Evolutionary conservation across 1,140 invertebrate species (phyloP), one percentile per base, ranked within the genome.

Genomic region (Aphaenogaster floridana): DNA sequence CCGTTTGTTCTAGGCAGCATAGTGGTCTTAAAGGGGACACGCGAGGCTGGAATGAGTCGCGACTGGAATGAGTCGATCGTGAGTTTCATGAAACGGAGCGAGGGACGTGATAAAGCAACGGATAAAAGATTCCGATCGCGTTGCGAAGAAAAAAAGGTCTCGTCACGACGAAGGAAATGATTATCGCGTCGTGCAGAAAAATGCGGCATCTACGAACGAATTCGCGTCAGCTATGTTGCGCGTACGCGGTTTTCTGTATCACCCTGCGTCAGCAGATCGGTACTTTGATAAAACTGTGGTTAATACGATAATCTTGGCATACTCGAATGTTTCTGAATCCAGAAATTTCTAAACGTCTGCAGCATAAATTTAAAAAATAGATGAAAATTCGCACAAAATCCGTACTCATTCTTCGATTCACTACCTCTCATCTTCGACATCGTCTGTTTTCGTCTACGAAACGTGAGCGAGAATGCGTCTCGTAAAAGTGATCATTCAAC

Each of bases 241-340:
- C 6, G 52, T 34, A 17, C 59, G 79, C 66, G 78, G 72, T 89
- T 91, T 85, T 88, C 68, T 79, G 68, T 83, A 86, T 90, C 86
- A 89, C 88, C 57, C 21, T 48, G 68, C 54, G 76, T 89, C 81
- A 88, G 77, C 77, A 63, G 45, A 78, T 86, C 13, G n/a, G 17
- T 59, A 72, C 28, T 64, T 76, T 61, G 54, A 74, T 76, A 48
- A 69, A 74, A 39, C 2, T 36, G n/a, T n/a, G 54, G 48, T 71
- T 50, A 36, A 52, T 36, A 45, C 48, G 48, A 71, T 45, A 81
- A 68, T 81, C 50, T 42, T 81, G 50, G 39, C 21, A 36, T 71
- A 15, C 61, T 68, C n/a, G 34, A 39, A 28, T 52, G 6, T 39
- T 3, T 17, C 5, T 3, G 11, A 69, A 36, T n/a, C 15, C 2